Conservation (phyloP, 1,140 invertebrate genomes). For the Cardiocondyla obscurior region DNA sequence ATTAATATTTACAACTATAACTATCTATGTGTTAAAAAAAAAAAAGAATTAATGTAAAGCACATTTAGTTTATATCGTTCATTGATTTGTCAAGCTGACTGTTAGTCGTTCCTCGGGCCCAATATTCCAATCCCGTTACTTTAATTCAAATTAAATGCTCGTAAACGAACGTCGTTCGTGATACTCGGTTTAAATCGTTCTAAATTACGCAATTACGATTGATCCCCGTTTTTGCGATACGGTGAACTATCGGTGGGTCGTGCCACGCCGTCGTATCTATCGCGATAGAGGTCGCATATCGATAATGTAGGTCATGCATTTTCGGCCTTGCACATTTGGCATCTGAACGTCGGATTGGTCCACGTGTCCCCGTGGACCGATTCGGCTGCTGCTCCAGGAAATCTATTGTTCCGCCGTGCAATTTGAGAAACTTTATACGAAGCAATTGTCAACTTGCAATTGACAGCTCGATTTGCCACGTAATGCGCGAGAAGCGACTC, state of each 20-base stretch:
- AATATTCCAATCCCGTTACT: background rate
- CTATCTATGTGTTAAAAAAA: background rate
- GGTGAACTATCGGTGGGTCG: conserved; percentile 1
- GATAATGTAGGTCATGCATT: conserved; percentile 67
- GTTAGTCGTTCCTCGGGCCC: background rate
- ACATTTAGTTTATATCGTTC: background rate
- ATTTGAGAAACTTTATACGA: background rate
- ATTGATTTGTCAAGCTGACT: background rate
- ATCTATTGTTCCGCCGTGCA: background rate
- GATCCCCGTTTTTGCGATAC: conserved; percentile 31
- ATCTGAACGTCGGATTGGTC: conserved; percentile 30
- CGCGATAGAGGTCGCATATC: conserved; percentile 48
- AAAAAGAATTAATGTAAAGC: background rate
- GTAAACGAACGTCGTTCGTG: background rate
- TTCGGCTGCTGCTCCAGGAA: conserved; percentile 1
- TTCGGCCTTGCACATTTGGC: conserved; percentile 54
- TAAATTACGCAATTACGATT: conserved; percentile 28
- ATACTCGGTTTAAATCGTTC: background rate
- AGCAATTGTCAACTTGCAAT: background rate
- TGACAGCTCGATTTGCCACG: background rate
- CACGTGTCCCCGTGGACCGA: conserved; percentile 8
- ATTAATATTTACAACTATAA: too few relatives aligned
- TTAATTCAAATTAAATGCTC: background rate
- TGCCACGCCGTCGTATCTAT: conserved; percentile 23
- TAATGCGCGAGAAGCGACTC: background rate